phyloP scores from a whole-genome alignment of 2,797 vertebrate species.

The Mormyrus hasselquistii region DNA sequence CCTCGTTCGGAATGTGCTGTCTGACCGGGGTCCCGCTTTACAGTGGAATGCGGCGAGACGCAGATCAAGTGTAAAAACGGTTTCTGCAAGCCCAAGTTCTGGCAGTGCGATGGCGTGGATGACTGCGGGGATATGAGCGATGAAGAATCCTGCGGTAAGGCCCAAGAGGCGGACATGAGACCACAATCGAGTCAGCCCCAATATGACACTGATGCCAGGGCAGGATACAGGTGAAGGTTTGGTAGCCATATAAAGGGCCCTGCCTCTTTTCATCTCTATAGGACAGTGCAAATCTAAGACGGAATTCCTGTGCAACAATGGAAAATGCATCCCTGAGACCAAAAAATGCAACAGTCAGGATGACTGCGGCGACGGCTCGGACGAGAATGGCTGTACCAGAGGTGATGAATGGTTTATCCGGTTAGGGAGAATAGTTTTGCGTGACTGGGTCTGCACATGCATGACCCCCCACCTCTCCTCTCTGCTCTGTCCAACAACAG shows the following conservation, averaged over 20 bases:
- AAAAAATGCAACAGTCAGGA: slow-evolving; percentile 62
- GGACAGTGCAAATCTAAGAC: slow-evolving; percentile 51
- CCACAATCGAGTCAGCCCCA: background rate
- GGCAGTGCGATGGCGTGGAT: slow-evolving; percentile 70
- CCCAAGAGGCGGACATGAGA: too few species aligned
- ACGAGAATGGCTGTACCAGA: slow-evolving; percentile 66
- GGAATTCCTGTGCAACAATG: slow-evolving; percentile 63
- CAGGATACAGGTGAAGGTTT: background rate
- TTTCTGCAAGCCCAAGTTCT: slow-evolving; percentile 76
- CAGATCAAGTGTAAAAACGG: slow-evolving; percentile 72
- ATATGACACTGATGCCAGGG: too few species aligned
- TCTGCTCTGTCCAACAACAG: slow-evolving; percentile 36
- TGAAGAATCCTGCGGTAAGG: slow-evolving; percentile 73
- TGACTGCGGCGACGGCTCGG: slow-evolving; percentile 73
- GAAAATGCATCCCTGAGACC: slow-evolving; percentile 55
- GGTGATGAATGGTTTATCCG: slow-evolving; percentile 44
- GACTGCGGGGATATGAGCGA: slow-evolving; percentile 84
- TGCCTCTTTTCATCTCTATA: slow-evolving; percentile 34
- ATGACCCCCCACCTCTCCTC: background rate
- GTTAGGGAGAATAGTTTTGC: background rate
- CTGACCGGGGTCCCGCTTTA: background rate
- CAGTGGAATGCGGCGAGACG: slow-evolving; percentile 51
- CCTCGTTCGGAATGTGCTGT: background rate
- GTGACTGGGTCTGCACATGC: too few species aligned
- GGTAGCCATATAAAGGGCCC: background rate